Evolutionary conservation across 2,113 vertebrate species (phyloP), one percentile per base, ranked within the genome.

Genomic region (Perccottus glenii): DNA sequence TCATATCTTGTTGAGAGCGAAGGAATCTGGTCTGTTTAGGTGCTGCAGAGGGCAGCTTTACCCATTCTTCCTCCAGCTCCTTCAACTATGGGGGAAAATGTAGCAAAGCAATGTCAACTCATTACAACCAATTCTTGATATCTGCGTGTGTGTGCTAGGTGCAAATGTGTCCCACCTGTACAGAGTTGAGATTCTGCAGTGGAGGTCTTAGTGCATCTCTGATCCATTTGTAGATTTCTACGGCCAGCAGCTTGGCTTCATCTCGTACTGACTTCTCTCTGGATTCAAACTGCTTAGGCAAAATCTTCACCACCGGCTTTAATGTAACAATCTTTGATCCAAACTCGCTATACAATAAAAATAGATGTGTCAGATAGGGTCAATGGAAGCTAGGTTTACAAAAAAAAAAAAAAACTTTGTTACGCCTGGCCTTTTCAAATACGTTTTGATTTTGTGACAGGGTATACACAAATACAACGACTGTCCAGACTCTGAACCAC

Each of bases 201-300:
- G 97, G 93, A 49, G 96, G 91, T 70, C 95, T 93, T 73, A 99
- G 87, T 33, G 97, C 97, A 88, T 99, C 98, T 66, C 95, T 89
- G 89, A 99, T 99, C 98, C 98, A 99, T 59, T 92, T 94, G 77
- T 96, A 99, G 67, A 98, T 95, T 86, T 99, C 98, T 32, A 99
- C 89, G 42, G 98, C 95, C 36, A 99, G 92, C 59, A 94, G 87
- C 88, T 97, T 99, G 83, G 96, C 96, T 89, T 99, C 98, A 40
- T 99, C 97, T 83, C 98, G 91, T 88, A 99, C 94, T 0, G 96
- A 95, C 83, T 99, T 99, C 78, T 99, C 98, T 88, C 98, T 94
- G 87, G 98, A 99, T 83, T 99, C 98, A 90, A 99, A 99, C 58
- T 96, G 94, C 88, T 99, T 99, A 91, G 95, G 92, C 91, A 99